Evolutionary conservation across 2,797 vertebrate species (phyloP).

Genomic region (Nyctalus aviator): DNA sequence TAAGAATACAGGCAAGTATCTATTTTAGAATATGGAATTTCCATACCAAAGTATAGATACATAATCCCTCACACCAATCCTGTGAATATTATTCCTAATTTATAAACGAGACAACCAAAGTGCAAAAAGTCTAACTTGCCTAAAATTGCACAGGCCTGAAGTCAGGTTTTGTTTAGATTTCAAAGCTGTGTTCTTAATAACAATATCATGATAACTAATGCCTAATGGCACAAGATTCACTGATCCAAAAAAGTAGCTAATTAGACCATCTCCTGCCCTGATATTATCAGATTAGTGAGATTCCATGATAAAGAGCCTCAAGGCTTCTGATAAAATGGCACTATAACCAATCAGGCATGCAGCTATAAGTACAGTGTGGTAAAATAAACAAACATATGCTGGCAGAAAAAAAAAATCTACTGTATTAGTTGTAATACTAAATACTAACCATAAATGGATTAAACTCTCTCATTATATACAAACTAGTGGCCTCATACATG

Average conservation of each 20-base stretch:
- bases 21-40: conserved; percentile 15
- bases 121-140: background rate
- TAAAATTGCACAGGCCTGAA: background rate
- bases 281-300: conserved; percentile 1
- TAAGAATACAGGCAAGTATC: background rate
- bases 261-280: background rate
- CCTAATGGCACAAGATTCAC: background rate
- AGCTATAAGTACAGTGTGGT: background rate
- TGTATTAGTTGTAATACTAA: background rate
- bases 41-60: background rate
- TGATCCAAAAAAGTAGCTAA: conserved; percentile 26
- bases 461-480: conserved; percentile 6
- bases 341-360: background rate
- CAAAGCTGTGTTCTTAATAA: background rate
- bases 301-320: background rate
- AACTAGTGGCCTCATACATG: no score
- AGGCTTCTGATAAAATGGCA: background rate
- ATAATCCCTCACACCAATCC: background rate
- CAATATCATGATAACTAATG: background rate
- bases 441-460: background rate
- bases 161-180: background rate
- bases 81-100: background rate
- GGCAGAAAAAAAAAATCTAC: background rate
- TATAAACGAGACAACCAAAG: conserved; percentile 1
- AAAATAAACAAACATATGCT: conserved; percentile 11